These are phyloP conservation scores for Exocentrus adspersus DNA, from an alignment of 2,888 invertebrate genomes.

Conservation along the genomic window DNA sequence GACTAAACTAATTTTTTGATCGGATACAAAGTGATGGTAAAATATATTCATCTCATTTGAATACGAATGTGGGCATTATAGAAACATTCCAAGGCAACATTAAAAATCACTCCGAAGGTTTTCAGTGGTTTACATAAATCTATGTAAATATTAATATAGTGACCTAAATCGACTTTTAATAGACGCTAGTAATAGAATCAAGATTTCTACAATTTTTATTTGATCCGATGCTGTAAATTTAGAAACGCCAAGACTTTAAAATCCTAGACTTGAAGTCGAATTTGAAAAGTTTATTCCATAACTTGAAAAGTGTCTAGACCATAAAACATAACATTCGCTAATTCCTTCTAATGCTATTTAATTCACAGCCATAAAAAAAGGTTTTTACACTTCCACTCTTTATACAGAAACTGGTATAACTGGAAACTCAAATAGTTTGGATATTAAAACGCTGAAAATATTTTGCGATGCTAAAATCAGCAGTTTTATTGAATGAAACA, in stretches of 20 bases:
- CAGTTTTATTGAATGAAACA: no score
- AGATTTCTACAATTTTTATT: no score
- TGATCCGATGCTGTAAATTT: no score
- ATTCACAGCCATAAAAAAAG: background rate
- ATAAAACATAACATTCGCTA: background rate
- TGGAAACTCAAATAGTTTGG: background rate
- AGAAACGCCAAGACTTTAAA: no score
- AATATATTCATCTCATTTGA: constrained; percentile 9
- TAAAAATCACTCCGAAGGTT: constrained; percentile 4
- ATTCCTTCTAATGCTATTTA: background rate
- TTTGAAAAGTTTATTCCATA: no score
- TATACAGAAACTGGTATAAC: background rate
- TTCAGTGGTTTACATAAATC: background rate
- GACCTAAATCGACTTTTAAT: background rate
- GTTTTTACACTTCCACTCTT: background rate
- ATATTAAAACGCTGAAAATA: background rate
- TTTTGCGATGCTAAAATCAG: no score
- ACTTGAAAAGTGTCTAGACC: background rate
- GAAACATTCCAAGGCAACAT: constrained; percentile 14
- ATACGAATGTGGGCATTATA: constrained; percentile 1
- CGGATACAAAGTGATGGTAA: background rate
- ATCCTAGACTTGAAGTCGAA: no score
- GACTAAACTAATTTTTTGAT: no score
- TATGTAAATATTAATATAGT: constrained; percentile 10
- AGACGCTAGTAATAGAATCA: background rate